phyloP scores from a whole-genome alignment of 2,113 vertebrate species.

The Pterocles orientalis region DNA sequence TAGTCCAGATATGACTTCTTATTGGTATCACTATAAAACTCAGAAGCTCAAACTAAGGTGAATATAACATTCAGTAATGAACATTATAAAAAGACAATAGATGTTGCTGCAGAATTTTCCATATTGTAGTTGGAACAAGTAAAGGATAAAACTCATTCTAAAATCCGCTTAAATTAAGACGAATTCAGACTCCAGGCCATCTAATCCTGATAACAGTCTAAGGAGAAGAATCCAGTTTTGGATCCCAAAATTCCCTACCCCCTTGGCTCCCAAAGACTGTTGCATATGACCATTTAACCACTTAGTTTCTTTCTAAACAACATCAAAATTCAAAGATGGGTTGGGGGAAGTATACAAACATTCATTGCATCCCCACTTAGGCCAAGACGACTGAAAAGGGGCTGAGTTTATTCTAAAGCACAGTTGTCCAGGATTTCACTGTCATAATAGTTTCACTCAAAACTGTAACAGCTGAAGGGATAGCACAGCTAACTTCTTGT shows the following conservation, averaged over 20 bases:
- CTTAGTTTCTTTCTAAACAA: neutral
- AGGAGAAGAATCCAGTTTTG: rapidly evolving
- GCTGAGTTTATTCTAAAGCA: neutral
- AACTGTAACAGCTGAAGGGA: neutral
- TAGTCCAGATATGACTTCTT: neutral
- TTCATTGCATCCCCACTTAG: neutral
- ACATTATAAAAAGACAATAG: neutral
- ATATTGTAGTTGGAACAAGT: neutral
- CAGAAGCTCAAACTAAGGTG: neutral
- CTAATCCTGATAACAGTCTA: neutral
- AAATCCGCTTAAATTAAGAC: neutral
- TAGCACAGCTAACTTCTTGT: neutral
- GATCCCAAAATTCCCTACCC: neutral
- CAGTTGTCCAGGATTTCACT: neutral
- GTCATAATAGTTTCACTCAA: neutral
- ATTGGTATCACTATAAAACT: neutral
- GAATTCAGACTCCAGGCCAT: neutral
- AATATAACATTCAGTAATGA: neutral
- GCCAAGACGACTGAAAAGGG: neutral
- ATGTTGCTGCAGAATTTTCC: neutral
- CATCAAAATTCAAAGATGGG: neutral
- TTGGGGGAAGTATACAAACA: neutral
- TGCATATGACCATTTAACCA: neutral
- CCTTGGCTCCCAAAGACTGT: neutral
- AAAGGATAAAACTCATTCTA: neutral